Evolutionary conservation across 2,113 vertebrate genomes (phyloP), one percentile per base, ranked within the genome.

Genomic region (Podiceps cristatus): DNA sequence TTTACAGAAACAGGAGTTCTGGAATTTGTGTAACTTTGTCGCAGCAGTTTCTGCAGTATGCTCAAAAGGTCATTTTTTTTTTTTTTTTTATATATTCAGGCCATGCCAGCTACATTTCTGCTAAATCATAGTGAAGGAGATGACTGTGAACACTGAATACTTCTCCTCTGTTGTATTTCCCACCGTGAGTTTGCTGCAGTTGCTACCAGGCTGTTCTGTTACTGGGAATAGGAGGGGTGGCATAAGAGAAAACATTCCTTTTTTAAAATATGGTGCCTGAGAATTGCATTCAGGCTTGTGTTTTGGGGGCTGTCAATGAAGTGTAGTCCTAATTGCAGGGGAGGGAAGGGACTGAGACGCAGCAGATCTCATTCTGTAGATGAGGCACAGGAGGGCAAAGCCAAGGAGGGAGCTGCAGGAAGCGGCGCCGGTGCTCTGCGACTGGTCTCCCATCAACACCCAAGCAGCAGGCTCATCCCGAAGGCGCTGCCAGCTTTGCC

Each of bases 1-100:
- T 90, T 94, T 93, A 83, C 74, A 82, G 87, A 81, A 93, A 64
- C 22, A 87, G 68, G 71, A 86, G 68, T 33, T 76, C 55, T 88
- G 44, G n/a, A 78, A 82, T 73, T 81, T 82, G 64, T 59, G 23
- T 68, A 60, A 60, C 29, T 90, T 77, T 66, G 37, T 24, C 75
- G 55, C 66, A 79, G 73, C 71, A 72, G 42, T 75, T 87, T 64
- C 83, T 90, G 73, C 40, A 74, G 24, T 72, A 14, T 63, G 35
- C 52, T 86, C 76, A 52, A 56, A 90, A 66, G 31, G 23, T 20
- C 7, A 5, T 1, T n/a, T n/a, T n/a, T n/a, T n/a, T n/a, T n/a
- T n/a, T n/a, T n/a, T n/a, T 15, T 63, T 62, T 73, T 86, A 75
- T 28, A 35, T 33, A 56, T 59, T 69, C 35, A 60, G 77, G 28